Conservation (phyloP, 2,797 vertebrate genomes). For the Thaleichthys pacificus region DNA sequence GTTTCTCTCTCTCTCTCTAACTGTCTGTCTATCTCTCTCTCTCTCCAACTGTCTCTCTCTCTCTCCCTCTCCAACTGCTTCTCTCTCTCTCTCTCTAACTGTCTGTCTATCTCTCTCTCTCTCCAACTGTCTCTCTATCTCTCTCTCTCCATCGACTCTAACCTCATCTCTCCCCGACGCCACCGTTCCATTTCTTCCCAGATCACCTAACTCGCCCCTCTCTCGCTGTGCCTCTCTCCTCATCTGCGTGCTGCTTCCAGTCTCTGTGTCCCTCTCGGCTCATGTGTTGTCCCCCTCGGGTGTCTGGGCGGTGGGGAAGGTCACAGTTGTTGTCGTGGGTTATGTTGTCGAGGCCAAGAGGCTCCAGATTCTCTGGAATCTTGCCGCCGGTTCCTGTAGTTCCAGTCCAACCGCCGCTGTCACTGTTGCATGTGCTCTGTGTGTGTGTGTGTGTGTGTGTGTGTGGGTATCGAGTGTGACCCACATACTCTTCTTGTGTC, state of each 20-base stretch:
- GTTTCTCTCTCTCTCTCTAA: background rate
- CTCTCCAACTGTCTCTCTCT: too few relatives aligned
- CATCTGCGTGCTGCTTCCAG: too few relatives aligned
- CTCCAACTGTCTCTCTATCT: conserved; percentile 20
- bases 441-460: background rate
- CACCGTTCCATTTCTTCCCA: conserved; percentile 52
- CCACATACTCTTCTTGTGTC: background rate
- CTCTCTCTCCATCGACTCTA: background rate
- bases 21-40: conserved; percentile 16
- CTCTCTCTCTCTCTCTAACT: background rate
- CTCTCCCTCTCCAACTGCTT: conserved; percentile 6
- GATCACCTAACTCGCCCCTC: conserved; percentile 49
- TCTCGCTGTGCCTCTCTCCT: background rate
- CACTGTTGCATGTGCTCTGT: conserved; percentile 5
- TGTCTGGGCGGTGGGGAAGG: conserved; percentile 27
- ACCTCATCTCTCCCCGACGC: conserved; percentile 31
- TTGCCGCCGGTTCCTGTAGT: conserved; percentile 26
- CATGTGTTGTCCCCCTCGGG: conserved; percentile 34
- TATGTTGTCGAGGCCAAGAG: conserved; percentile 19
- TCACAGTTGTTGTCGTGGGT: conserved; percentile 44
- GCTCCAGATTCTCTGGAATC: conserved; percentile 32
- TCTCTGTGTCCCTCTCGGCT: background rate
- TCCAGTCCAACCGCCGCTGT: conserved; percentile 9
- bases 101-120: conserved; percentile 15
- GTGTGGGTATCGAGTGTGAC: background rate